These are phyloP conservation scores for Trichopoda pennipes DNA, from an alignment of 2,888 invertebrate species.

Conservation along the genomic window DNA sequence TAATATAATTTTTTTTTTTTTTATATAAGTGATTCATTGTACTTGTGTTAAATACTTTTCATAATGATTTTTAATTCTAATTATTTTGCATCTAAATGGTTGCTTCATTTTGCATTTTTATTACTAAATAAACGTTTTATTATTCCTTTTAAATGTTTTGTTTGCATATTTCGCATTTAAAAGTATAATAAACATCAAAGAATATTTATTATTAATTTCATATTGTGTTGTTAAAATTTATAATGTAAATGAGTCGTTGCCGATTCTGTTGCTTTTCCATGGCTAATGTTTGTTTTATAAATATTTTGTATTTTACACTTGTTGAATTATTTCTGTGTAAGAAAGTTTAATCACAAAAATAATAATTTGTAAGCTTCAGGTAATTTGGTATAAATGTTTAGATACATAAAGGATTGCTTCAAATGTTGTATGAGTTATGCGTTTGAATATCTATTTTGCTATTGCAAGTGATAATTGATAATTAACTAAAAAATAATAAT, in stretches of 20 bases:
- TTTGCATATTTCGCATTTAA: neutral
- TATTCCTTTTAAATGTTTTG: neutral
- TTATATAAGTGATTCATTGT: neutral
- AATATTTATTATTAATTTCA: neutral
- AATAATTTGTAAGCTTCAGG: too few species aligned
- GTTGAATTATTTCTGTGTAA: too few species aligned
- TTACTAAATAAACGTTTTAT: too few species aligned
- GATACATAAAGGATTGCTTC: too few species aligned
- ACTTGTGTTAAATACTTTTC: neutral
- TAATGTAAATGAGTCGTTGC: neutral
- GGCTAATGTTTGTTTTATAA: conserved; percentile 3
- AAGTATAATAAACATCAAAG: conserved; percentile 10
- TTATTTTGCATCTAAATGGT: neutral
- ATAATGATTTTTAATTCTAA: neutral
- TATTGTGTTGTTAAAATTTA: neutral
- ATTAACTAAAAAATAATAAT: too few species aligned
- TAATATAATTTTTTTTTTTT: neutral
- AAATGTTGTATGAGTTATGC: too few species aligned
- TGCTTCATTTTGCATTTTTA: too few species aligned
- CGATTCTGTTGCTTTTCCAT: neutral
- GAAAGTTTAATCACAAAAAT: too few species aligned
- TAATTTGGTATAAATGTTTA: too few species aligned
- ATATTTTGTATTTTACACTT: too few species aligned
- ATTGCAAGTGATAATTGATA: too few species aligned
- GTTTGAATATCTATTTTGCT: too few species aligned